phyloP scores from a whole-genome alignment of 2,888 invertebrate species.

The Tinea pellionella region DNA sequence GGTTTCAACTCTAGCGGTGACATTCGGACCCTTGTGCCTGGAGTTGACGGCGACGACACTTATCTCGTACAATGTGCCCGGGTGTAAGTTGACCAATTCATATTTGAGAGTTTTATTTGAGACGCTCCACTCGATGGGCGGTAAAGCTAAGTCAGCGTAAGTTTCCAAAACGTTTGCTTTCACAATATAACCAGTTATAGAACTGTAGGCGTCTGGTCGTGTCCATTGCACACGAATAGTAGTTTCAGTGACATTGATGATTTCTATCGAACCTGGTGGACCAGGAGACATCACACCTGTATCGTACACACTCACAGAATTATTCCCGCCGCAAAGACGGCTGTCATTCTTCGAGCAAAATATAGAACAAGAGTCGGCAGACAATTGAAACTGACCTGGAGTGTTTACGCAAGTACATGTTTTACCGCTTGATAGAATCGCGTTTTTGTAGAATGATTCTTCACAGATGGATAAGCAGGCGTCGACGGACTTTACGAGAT shows the following conservation, averaged over 20 bases:
- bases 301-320: slow-evolving; percentile 74
- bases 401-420: slow-evolving; percentile 57
- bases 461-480: slow-evolving; percentile 58
- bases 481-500: slow-evolving; percentile 59
- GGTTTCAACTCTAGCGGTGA: slow-evolving; percentile 72
- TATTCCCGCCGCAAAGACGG: slow-evolving; percentile 74
- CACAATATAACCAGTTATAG: slow-evolving; percentile 67
- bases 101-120: slow-evolving; percentile 69
- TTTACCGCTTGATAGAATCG: slow-evolving; percentile 48
- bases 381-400: slow-evolving; percentile 51
- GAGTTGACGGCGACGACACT: slow-evolving; percentile 75
- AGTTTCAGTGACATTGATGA: slow-evolving; percentile 72
- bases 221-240: slow-evolving; percentile 72
- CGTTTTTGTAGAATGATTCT: slow-evolving; percentile 56
- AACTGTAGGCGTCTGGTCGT: slow-evolving; percentile 62
- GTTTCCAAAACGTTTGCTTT: slow-evolving; percentile 66
- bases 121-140: slow-evolving; percentile 63
- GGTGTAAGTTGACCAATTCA: slow-evolving; percentile 73
- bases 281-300: slow-evolving; percentile 75
- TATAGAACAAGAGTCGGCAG: slow-evolving; percentile 57
- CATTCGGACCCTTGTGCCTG: slow-evolving; percentile 69
- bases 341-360: slow-evolving; percentile 72
- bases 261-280: slow-evolving; percentile 72
- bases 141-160: slow-evolving; percentile 47
- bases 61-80: slow-evolving; percentile 82